Evolutionary conservation across 2,113 vertebrate species (phyloP).

Genomic region (Anoura caudifer): DNA sequence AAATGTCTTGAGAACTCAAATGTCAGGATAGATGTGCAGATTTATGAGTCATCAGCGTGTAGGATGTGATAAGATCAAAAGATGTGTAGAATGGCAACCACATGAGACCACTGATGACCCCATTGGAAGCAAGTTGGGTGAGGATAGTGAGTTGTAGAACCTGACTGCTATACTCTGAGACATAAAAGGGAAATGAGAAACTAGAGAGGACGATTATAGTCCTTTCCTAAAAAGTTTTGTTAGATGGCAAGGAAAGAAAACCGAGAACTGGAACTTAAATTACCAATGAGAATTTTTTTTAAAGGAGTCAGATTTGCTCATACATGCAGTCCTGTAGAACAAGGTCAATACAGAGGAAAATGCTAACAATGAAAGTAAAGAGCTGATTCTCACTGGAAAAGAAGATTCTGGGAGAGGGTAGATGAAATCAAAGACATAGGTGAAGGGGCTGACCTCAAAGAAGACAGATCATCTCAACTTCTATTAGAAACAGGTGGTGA

Average conservation of each 20-base stretch:
- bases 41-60: not conserved
- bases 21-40: not conserved
- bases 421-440: not conserved
- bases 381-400: not conserved
- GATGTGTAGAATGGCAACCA: not conserved
- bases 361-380: not conserved
- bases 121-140: not conserved
- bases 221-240: not conserved
- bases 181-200: not conserved
- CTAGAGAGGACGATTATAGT: not conserved
- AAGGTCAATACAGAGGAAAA: not conserved
- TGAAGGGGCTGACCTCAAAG: not conserved
- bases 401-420: not conserved
- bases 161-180: not conserved
- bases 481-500: not conserved
- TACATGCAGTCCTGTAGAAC: not conserved
- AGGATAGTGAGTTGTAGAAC: not conserved
- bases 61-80: not conserved
- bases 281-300: not conserved
- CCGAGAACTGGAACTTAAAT: not conserved
- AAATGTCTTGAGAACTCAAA: not conserved
- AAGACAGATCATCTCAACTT: not conserved
- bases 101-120: not conserved
- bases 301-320: not conserved
- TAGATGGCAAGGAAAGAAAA: not conserved